Percentiles rank a stretch among this genome's conserved stretches.
Conservation (phyloP, 1,140 invertebrate genomes). For the Drosophila tristis region DNA sequence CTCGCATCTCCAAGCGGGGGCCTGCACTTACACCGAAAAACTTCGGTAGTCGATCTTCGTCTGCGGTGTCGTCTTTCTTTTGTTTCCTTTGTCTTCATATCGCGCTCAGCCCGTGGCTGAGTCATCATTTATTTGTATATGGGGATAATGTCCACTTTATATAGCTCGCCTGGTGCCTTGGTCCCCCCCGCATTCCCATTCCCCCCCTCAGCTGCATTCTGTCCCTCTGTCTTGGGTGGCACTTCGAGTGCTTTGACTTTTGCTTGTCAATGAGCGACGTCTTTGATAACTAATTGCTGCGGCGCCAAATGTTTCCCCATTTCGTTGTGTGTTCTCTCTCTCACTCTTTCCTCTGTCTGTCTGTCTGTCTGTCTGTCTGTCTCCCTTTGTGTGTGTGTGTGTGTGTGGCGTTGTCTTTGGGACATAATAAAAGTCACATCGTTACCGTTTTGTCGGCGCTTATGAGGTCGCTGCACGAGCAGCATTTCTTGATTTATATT, state of each 20-base stretch:
- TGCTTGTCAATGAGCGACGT: slow-evolving; percentile 79
- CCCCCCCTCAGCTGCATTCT: background rate
- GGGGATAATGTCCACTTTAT: slow-evolving; percentile 48
- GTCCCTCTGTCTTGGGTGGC: slow-evolving; percentile 52
- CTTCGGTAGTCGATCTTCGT: slow-evolving; percentile 21
- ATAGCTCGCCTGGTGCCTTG: slow-evolving; percentile 38
- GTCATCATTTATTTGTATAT: slow-evolving; percentile 21
- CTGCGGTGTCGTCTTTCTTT: slow-evolving; percentile 1
- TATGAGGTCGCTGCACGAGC: slow-evolving; percentile 33
- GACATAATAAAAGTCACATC: slow-evolving; percentile 75
- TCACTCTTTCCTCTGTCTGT: slow-evolving; percentile 8
- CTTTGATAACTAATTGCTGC: slow-evolving; percentile 81
- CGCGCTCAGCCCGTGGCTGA: slow-evolving; percentile 25
- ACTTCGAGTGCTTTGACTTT: slow-evolving; percentile 77
- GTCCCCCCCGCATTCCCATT: background rate
- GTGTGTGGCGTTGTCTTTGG: slow-evolving; percentile 20
- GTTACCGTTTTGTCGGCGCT: slow-evolving; percentile 65
- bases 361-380: slow-evolving; percentile 9
- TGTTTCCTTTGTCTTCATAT: slow-evolving; percentile 8
- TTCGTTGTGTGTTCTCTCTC: slow-evolving; percentile 21
- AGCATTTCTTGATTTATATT: slow-evolving; percentile 31
- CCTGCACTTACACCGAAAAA: slow-evolving; percentile 16
- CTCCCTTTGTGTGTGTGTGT: background rate
- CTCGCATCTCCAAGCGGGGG: background rate
- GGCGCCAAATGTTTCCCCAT: slow-evolving; percentile 74